Conservation (phyloP, 30 jellyfish, hydroid and myxozoan genomes). For the Pelagia noctiluca region DNA sequence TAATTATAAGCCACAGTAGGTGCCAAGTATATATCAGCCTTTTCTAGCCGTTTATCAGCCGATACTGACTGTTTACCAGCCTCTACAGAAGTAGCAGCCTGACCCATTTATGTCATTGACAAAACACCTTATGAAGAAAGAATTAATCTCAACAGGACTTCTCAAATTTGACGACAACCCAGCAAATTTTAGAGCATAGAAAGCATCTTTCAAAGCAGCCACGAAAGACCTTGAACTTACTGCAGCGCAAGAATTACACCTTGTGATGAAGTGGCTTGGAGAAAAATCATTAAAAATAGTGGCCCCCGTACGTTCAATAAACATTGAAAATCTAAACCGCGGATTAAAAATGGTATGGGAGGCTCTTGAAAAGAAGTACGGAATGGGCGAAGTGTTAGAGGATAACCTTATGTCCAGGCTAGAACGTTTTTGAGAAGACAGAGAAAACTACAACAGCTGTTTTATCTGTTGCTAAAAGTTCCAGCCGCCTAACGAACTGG, state of each 20-base stretch:
- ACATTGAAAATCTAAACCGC: conserved; percentile 16
- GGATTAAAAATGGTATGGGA: conserved; percentile 29
- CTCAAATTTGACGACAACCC: conserved; percentile 46
- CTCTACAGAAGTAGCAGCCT: not conserved
- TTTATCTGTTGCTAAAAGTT: conserved; percentile 21
- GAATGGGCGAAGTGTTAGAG: conserved; percentile 33
- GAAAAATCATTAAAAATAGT: conserved; percentile 22
- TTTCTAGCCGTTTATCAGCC: conserved; percentile 19
- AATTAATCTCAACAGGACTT: conserved; percentile 32
- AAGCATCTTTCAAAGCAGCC: conserved; percentile 17
- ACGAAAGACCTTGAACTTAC: conserved; percentile 35
- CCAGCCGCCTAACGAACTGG: conserved; percentile 32
- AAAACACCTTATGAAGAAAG: conserved; percentile 38
- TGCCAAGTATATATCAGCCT: too few species aligned
- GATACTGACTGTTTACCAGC: not conserved
- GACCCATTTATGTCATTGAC: conserved; percentile 10
- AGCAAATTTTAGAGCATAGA: conserved; percentile 33
- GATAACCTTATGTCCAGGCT: conserved; percentile 29
- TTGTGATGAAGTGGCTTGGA: conserved; percentile 49
- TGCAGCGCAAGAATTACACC: conserved; percentile 38
- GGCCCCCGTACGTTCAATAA: conserved; percentile 26
- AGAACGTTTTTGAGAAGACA: conserved; percentile 25
- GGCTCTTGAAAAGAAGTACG: conserved; percentile 23
- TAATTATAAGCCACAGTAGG: not conserved
- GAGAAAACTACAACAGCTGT: conserved; percentile 34